These are phyloP conservation scores for Mustela erminea DNA, from an alignment of 2,797 vertebrate species.

Conservation along the genomic window DNA sequence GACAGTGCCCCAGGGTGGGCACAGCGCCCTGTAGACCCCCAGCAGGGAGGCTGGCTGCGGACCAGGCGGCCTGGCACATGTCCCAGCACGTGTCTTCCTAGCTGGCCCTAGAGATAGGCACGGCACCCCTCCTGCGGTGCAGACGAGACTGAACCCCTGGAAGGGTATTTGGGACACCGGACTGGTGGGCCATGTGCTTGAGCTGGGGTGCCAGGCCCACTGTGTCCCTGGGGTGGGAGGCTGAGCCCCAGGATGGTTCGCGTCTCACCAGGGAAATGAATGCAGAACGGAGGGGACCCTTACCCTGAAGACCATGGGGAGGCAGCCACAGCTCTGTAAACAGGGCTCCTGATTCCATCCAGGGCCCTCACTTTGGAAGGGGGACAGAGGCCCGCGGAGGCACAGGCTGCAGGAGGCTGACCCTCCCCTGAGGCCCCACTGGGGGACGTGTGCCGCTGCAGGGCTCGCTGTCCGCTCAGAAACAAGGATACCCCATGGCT, in stretches of 20 bases:
- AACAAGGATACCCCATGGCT: fast-evolving
- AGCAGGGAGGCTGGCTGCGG: background rate
- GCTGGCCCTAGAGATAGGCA: background rate
- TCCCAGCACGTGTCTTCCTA: fast-evolving
- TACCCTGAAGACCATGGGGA: background rate
- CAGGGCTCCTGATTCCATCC: fast-evolving
- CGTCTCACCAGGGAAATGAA: background rate
- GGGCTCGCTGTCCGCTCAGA: fast-evolving
- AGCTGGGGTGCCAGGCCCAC: background rate
- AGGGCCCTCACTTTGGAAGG: fast-evolving
- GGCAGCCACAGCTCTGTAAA: fast-evolving
- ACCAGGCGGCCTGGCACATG: background rate
- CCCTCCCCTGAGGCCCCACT: fast-evolving
- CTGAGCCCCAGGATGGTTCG: background rate
- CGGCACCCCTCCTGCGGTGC: background rate
- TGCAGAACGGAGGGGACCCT: background rate
- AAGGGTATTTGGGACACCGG: background rate
- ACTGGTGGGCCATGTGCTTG: fast-evolving
- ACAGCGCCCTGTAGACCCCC: fast-evolving
- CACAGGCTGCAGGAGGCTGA: fast-evolving
- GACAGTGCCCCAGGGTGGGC: background rate
- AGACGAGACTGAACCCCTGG: fast-evolving
- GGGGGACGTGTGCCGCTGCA: fast-evolving
- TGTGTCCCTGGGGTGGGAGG: background rate
- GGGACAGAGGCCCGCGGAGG: background rate